These are phyloP conservation scores for Drosophila kohkoa DNA, from an alignment of 1,140 invertebrate species.

Conservation along the genomic window DNA sequence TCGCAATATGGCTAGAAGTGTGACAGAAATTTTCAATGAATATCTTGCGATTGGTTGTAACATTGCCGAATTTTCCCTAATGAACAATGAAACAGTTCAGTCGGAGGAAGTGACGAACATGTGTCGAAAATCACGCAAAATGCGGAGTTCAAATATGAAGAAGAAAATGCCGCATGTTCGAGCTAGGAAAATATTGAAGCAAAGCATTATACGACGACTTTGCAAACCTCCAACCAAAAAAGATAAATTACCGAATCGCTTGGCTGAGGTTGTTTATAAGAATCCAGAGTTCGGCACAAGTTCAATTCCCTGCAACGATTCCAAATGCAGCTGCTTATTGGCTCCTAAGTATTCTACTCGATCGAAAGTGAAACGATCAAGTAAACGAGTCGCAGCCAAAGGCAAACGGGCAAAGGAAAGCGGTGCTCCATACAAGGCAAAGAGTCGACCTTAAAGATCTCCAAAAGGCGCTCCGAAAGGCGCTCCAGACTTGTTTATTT, in stretches of 20 bases:
- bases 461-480: too few species aligned
- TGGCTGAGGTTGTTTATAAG: not conserved
- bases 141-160: not conserved
- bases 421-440: not conserved
- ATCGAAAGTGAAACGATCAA: not conserved
- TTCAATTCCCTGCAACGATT: not conserved
- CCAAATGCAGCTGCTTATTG: not conserved
- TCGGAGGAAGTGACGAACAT: not conserved
- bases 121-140: not conserved
- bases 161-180: not conserved
- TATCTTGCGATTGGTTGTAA: not conserved
- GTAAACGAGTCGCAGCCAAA: too few species aligned
- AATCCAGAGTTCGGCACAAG: not conserved
- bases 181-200: not conserved
- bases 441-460: not conserved
- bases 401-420: too few species aligned
- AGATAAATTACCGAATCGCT: not conserved
- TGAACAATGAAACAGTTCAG: not conserved
- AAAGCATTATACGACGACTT: not conserved
- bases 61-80: not conserved
- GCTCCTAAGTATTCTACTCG: not conserved
- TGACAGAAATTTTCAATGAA: not conserved
- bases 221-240: not conserved
- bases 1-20: not conserved
- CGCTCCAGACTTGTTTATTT: too few species aligned